Evolutionary conservation across 2,888 invertebrate species (phyloP).

Genomic region (Amphipyra berbera): DNA sequence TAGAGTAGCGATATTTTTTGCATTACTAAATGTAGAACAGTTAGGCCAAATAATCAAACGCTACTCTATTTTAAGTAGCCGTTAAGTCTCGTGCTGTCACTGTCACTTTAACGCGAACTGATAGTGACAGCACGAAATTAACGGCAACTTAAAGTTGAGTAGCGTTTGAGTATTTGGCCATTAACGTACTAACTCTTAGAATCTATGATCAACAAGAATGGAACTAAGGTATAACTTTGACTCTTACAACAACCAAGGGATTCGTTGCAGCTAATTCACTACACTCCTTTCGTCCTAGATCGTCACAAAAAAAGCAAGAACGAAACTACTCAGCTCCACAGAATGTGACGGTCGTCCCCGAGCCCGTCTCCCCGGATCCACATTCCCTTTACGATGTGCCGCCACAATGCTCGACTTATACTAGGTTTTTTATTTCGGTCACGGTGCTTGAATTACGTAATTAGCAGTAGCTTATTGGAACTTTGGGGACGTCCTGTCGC

Average conservation of each 20-base stretch:
- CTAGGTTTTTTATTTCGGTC: constrained; percentile 82
- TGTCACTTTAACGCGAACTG: no score
- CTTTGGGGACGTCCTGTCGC: constrained; percentile 74
- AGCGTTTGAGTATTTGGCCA: no score
- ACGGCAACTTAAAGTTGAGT: no score
- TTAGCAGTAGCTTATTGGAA: constrained; percentile 84
- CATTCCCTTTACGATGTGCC: constrained; percentile 77
- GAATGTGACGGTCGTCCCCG: constrained; percentile 46
- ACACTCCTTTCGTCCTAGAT: constrained; percentile 30
- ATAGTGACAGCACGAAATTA: no score
- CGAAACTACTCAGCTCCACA: constrained; percentile 51
- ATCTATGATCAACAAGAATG: not conserved
- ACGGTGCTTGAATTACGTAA: constrained; percentile 87
- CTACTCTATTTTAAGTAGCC: no score
- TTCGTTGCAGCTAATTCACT: constrained; percentile 38
- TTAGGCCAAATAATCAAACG: no score
- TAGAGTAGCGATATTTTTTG: no score
- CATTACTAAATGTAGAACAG: no score
- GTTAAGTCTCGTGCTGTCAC: no score
- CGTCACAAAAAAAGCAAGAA: constrained; percentile 27
- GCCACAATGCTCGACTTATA: constrained; percentile 76
- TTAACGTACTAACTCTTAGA: no score
- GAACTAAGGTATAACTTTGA: constrained; percentile 7
- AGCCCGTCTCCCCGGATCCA: constrained; percentile 45
- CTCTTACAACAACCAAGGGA: constrained; percentile 18